Conservation (phyloP, 2,113 vertebrate species). For the Trogon surrucura region DNA sequence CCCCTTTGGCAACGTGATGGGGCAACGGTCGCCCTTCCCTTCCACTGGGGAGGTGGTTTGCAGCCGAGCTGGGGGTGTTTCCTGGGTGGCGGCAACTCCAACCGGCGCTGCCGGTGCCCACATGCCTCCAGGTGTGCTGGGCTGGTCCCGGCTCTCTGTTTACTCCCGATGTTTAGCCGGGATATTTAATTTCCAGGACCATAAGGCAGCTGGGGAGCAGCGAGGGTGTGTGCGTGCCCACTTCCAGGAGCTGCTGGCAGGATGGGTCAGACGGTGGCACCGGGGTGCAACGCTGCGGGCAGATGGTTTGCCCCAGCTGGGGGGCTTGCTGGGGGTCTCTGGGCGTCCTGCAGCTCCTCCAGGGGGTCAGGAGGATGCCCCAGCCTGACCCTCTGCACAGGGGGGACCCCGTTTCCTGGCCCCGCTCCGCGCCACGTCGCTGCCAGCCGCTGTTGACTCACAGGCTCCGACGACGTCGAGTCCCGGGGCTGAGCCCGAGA, state of each 20-base stretch:
- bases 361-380: rapidly evolving
- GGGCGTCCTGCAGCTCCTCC: neutral
- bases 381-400: neutral
- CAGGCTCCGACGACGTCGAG: neutral
- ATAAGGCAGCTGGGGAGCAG: constrained; percentile 26
- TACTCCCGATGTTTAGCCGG: neutral
- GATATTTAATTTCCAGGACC: neutral
- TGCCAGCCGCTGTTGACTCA: constrained; percentile 32
- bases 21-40: too few relatives aligned
- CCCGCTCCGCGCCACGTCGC: neutral
- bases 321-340: neutral
- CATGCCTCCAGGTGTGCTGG: neutral
- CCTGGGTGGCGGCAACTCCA: neutral
- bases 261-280: rapidly evolving
- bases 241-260: neutral
- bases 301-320: rapidly evolving
- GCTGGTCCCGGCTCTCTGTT: neutral
- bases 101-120: rapidly evolving
- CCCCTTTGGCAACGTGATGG: rapidly evolving
- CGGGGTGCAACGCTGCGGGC: rapidly evolving
- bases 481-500: neutral
- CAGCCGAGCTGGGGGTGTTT: neutral
- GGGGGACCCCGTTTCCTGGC: neutral
- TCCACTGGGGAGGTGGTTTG: neutral
- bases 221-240: neutral